Percentiles rank a stretch among this genome's conserved stretches.
These are phyloP conservation scores for Melanotaenia trifasciata DNA, from an alignment of 2,797 vertebrate genomes.

Conservation along the genomic window DNA sequence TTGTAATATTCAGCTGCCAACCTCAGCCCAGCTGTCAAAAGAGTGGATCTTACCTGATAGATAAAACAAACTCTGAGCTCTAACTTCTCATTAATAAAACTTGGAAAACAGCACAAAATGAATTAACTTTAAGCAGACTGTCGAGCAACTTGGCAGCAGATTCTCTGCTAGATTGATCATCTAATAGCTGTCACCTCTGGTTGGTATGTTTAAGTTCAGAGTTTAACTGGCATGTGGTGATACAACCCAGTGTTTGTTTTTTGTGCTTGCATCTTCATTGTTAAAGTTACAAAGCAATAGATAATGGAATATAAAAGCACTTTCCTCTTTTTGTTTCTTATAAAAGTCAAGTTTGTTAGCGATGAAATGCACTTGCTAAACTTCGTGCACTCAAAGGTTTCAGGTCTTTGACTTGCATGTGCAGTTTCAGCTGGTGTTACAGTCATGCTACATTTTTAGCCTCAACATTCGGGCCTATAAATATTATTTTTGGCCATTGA, in stretches of 20 bases:
- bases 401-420: background rate
- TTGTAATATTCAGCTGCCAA: background rate
- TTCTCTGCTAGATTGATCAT: constrained; percentile 11
- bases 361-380: background rate
- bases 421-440: background rate
- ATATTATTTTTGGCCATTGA: background rate
- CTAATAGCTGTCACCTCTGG: constrained; percentile 8
- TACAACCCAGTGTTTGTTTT: background rate
- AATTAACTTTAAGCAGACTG: constrained; percentile 9
- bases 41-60: background rate
- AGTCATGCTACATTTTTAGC: background rate
- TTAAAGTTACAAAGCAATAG: background rate
- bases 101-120: constrained; percentile 2
- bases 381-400: background rate
- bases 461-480: background rate
- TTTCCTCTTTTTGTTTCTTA: background rate
- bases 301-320: no score
- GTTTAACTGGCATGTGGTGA: background rate
- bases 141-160: background rate
- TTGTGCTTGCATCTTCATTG: background rate
- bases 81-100: constrained; percentile 8
- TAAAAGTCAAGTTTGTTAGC: background rate
- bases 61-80: constrained; percentile 16
- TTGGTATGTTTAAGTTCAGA: constrained; percentile 21
- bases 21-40: constrained; percentile 21